These are phyloP conservation scores for Catharus minimus DNA, from an alignment of 2,113 vertebrate species.

Conservation along the genomic window DNA sequence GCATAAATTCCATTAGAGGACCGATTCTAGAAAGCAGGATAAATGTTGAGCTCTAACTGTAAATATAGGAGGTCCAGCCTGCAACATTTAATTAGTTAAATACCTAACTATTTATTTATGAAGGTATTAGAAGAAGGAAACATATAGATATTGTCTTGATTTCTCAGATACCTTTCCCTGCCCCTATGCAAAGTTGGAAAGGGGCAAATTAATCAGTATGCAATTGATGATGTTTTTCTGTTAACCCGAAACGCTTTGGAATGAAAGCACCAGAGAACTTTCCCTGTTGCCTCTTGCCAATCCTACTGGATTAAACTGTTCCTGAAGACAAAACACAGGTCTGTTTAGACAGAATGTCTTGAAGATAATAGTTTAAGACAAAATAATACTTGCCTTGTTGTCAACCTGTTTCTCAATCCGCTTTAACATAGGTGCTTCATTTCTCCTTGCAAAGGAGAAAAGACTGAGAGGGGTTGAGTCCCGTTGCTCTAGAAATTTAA, in stretches of 20 bases:
- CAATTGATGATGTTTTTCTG: neutral
- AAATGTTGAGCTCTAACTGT: neutral
- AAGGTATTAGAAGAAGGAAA: neutral
- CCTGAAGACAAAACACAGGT: neutral
- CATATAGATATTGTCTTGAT: neutral
- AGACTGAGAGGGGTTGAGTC: neutral
- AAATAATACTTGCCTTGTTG: neutral
- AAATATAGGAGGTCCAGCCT: neutral
- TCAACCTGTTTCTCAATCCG: neutral
- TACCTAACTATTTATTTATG: neutral
- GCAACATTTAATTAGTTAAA: neutral
- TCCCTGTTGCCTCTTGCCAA: neutral
- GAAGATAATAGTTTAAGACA: neutral
- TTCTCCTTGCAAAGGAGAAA: neutral
- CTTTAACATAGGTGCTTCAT: accelerated
- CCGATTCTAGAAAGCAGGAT: neutral
- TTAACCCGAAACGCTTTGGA: neutral
- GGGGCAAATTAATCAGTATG: neutral
- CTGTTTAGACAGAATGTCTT: neutral
- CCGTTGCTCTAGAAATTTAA: neutral
- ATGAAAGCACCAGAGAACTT: neutral
- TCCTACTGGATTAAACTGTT: neutral
- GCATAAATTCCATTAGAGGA: neutral
- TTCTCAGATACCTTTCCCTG: neutral
- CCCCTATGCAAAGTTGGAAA: neutral